Percentiles rank a stretch among this genome's conserved stretches.
Evolutionary conservation across 2,797 vertebrate species (phyloP).

Genomic region (Molossus molossus): DNA sequence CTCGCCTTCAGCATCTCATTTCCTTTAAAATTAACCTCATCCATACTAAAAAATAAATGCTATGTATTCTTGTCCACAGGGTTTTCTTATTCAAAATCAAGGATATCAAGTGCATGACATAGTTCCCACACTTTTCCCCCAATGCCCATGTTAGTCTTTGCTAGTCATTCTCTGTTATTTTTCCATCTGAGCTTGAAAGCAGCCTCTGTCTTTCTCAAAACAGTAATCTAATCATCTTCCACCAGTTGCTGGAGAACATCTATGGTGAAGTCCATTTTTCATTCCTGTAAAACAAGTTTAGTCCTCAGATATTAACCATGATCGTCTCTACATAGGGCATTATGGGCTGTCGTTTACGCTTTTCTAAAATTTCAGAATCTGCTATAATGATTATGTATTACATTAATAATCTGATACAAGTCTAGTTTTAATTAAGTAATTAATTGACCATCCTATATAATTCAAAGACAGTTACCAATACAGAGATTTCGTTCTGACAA

Average conservation of each 20-base stretch:
- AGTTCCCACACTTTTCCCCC: no score
- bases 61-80: neutral
- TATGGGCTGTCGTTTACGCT: neutral
- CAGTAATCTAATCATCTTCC: neutral
- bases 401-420: neutral
- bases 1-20: neutral
- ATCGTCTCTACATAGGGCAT: neutral
- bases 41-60: neutral
- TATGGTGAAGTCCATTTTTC: neutral
- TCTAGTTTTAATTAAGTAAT: slow-evolving; percentile 42
- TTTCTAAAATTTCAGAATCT: slow-evolving; percentile 39
- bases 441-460: neutral
- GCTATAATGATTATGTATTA: neutral
- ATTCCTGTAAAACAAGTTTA: neutral
- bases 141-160: neutral
- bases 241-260: neutral
- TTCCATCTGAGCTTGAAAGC: neutral
- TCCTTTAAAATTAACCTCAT: neutral
- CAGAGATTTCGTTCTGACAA: slow-evolving; percentile 28
- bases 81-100: neutral
- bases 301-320: neutral
- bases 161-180: neutral
- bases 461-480: slow-evolving; percentile 37
- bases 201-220: neutral
- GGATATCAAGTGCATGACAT: neutral